A percentile compares a stretch with the other conserved stretches of the same genome.
Conservation (phyloP, 2,888 invertebrate genomes). For the Carcina quercana region DNA sequence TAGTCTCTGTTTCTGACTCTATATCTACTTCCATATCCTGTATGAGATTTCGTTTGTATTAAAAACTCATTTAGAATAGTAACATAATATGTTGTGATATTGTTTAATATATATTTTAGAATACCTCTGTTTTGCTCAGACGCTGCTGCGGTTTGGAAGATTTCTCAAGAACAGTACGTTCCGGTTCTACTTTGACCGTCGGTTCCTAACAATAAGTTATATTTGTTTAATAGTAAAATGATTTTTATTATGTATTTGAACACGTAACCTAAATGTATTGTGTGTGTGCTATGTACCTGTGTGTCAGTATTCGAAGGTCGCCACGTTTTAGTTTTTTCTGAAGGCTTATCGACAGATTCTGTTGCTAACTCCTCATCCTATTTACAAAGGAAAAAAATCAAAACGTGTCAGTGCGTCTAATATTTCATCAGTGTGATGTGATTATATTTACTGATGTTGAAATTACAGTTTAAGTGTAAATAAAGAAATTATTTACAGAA, state of each 20-base stretch:
- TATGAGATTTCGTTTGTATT: constrained; percentile 7
- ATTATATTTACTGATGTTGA: background rate
- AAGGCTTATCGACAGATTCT: constrained; percentile 48
- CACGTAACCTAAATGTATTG: constrained; percentile 8
- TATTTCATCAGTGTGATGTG: background rate
- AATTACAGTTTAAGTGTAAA: constrained; percentile 1
- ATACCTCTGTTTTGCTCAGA: constrained; percentile 42
- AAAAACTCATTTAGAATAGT: background rate
- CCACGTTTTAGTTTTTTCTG: constrained; percentile 55
- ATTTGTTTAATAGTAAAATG: background rate
- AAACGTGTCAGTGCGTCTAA: constrained; percentile 11
- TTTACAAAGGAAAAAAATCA: constrained; percentile 43
- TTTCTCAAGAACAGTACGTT: constrained; percentile 37
- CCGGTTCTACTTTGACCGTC: constrained; percentile 34
- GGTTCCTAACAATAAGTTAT: constrained; percentile 30
- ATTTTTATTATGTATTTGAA: background rate
- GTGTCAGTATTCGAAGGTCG: constrained; percentile 58
- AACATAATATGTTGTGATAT: background rate
- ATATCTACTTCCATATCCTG: constrained; percentile 24
- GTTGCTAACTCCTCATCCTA: constrained; percentile 50
- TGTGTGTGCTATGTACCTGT: constrained; percentile 36
- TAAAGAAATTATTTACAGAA: constrained; percentile 13
- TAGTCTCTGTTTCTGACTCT: constrained; percentile 16
- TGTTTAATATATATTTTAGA: background rate
- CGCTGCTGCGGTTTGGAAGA: constrained; percentile 24